Percentiles rank a stretch among this genome's conserved stretches.
Conservation (phyloP, 2,113 vertebrate genomes). For the Halichoeres trimaculatus region DNA sequence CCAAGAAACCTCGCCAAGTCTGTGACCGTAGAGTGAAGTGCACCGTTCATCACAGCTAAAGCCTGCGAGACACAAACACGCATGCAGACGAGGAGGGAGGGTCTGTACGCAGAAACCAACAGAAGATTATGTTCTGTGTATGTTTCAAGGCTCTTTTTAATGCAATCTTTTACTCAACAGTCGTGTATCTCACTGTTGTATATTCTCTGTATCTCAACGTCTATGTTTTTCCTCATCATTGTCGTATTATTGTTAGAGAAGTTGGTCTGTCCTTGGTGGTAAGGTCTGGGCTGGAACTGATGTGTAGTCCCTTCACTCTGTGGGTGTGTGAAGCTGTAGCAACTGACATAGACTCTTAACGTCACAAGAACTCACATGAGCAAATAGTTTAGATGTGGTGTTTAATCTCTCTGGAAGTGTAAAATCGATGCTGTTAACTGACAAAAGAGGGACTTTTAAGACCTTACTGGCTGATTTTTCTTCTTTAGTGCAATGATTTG, state of each 20-base stretch:
- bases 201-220: conserved; percentile 50
- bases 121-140: conserved; percentile 42
- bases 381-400: conserved; percentile 14
- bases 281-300: conserved; percentile 51
- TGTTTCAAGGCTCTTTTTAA: conserved; percentile 58
- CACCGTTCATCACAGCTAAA: conserved; percentile 25
- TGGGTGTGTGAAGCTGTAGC: conserved; percentile 10
- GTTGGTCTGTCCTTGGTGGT: conserved; percentile 53
- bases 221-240: conserved; percentile 30
- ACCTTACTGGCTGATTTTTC: conserved; percentile 39
- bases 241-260: conserved; percentile 31
- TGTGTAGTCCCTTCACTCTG: not conserved
- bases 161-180: conserved; percentile 39
- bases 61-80: conserved; percentile 33
- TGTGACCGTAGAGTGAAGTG: conserved; percentile 93
- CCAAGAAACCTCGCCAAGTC: conserved; percentile 99
- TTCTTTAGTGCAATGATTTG: conserved; percentile 64
- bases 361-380: not conserved
- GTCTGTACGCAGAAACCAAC: conserved; percentile 41
- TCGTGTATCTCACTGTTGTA: conserved; percentile 48
- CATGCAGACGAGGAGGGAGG: conserved; percentile 11
- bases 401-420: conserved; percentile 34
- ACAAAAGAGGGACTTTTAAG: conserved; percentile 31
- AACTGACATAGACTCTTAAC: not conserved
- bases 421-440: conserved; percentile 18